Conservation (phyloP, 2,797 vertebrate species). For the Aeoliscus strigatus region DNA sequence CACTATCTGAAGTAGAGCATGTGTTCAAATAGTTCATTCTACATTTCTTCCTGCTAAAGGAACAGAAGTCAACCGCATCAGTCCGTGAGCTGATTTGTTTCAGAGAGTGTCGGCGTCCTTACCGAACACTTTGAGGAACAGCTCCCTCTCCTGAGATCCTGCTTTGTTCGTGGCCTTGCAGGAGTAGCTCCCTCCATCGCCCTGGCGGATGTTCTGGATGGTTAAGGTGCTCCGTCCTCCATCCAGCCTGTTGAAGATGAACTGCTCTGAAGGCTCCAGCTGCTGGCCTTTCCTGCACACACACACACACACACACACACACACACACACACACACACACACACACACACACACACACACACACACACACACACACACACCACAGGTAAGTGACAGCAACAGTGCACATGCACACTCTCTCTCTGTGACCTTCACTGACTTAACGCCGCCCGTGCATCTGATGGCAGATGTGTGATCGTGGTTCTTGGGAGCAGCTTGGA, state of each 20-base stretch:
- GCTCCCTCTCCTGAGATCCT: conserved; percentile 86
- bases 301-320: conserved; percentile 10
- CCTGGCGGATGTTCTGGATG: conserved; percentile 84
- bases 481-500: no score
- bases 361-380: no score
- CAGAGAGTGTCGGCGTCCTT: conserved; percentile 48
- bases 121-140: conserved; percentile 96
- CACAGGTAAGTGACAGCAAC: not conserved
- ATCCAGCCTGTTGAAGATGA: conserved; percentile 70
- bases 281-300: conserved; percentile 82
- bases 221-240: conserved; percentile 83
- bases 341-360: no score
- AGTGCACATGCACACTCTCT: no score
- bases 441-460: no score
- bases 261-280: conserved; percentile 87
- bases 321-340: not conserved
- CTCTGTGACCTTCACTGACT: conserved; percentile 10
- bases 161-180: conserved; percentile 94
- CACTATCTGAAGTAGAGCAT: no score
- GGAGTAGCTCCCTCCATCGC: conserved; percentile 83
- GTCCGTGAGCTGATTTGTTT: no score
- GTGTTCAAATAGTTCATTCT: no score
- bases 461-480: conserved; percentile 23
- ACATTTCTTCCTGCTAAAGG: no score
- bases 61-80: no score